Evolutionary conservation across 2,797 vertebrate genomes (phyloP).

Genomic region (Neomorphus geoffroyi): DNA sequence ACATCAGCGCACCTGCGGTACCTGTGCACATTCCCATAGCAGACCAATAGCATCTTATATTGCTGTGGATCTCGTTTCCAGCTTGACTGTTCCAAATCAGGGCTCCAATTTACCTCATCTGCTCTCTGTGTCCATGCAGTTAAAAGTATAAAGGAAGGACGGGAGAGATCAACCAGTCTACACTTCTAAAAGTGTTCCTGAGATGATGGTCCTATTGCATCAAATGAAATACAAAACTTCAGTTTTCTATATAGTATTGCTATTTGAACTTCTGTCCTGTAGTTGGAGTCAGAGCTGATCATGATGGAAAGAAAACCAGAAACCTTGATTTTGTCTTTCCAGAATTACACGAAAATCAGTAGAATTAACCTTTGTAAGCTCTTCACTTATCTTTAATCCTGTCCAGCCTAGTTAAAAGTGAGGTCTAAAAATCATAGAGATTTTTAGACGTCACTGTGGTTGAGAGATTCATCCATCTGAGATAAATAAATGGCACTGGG

Average conservation of each 20-base stretch:
- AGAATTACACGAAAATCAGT: neutral
- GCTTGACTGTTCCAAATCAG: neutral
- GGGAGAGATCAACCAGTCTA: neutral
- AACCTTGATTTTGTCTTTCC: neutral
- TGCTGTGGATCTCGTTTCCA: neutral
- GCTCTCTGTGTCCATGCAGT: accelerated
- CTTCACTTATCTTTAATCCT: neutral
- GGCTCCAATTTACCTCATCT: neutral
- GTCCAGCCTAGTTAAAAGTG: neutral
- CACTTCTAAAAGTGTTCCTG: neutral
- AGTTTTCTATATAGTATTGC: neutral
- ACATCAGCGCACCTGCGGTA: slow-evolving; percentile 21
- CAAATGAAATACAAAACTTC: neutral
- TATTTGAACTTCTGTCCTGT: neutral
- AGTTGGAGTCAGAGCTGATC: neutral
- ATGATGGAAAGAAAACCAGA: neutral
- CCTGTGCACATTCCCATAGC: neutral
- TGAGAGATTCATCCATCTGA: neutral
- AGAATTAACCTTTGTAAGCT: neutral
- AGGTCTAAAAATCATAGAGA: neutral
- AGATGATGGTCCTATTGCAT: neutral
- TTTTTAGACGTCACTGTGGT: neutral
- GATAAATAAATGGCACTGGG: neutral
- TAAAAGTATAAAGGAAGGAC: neutral
- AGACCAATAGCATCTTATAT: neutral